phyloP scores from a whole-genome alignment of 2,888 invertebrate genomes.

The Ichneumoninae sp. region DNA sequence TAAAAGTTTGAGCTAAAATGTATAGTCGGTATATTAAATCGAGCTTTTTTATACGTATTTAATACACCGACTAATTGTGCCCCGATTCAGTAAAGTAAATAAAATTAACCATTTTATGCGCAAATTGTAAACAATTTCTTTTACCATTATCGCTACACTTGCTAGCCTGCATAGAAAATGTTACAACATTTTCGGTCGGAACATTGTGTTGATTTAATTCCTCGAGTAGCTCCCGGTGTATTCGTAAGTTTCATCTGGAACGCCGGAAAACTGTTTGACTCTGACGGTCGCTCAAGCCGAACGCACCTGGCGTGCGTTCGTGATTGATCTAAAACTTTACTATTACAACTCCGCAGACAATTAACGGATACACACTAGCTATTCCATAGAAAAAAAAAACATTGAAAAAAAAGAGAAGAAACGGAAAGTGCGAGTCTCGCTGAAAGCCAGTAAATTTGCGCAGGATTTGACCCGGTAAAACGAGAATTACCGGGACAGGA shows the following conservation, averaged over 20 bases:
- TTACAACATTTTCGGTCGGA: not conserved
- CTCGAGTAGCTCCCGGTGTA: not conserved
- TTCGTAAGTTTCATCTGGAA: not conserved
- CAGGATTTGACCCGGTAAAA: conserved; percentile 40
- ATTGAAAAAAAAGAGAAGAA: not conserved
- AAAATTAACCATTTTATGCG: too few species aligned
- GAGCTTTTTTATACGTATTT: too few species aligned
- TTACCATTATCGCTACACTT: not conserved
- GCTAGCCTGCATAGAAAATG: not conserved
- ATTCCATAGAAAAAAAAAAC: not conserved
- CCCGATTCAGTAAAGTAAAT: too few species aligned
- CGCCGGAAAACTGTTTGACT: not conserved
- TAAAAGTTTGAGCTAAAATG: too few species aligned
- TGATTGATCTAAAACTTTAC: not conserved
- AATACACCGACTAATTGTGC: too few species aligned
- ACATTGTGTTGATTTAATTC: not conserved
- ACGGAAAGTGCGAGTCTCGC: not conserved
- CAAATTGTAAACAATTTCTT: too few species aligned
- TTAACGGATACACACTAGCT: not conserved
- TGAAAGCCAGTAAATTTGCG: not conserved
- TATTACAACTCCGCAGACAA: not conserved
- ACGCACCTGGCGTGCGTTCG: not conserved
- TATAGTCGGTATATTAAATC: too few species aligned
- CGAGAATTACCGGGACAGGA: conserved; percentile 44
- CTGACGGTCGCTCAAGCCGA: not conserved